Conservation (phyloP, 2,888 invertebrate genomes). For the Podabrus alpinus region DNA sequence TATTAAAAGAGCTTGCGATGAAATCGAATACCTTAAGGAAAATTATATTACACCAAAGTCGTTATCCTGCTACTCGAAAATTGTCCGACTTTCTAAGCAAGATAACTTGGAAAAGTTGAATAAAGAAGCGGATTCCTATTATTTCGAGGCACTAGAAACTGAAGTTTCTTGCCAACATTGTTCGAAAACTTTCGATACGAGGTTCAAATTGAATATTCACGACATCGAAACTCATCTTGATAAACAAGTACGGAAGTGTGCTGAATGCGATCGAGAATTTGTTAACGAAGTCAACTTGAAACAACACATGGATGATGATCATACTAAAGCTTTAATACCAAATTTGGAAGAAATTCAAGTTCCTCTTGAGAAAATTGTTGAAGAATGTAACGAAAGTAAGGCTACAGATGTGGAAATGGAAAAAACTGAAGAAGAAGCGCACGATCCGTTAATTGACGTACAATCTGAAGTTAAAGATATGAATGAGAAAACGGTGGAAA, state of each 20-base stretch:
- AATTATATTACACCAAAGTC: slow-evolving; percentile 9
- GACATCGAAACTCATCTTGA: slow-evolving; percentile 10
- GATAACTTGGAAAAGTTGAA: slow-evolving; percentile 6
- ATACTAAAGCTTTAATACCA: neutral
- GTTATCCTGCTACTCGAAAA: neutral
- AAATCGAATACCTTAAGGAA: slow-evolving; percentile 6
- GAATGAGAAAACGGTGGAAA: neutral
- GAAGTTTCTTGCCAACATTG: slow-evolving; percentile 12
- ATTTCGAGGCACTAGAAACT: neutral
- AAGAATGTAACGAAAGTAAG: neutral
- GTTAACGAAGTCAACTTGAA: neutral
- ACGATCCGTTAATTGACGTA: neutral
- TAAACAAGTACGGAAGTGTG: neutral
- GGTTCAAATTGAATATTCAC: slow-evolving; percentile 8
- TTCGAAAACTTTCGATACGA: slow-evolving; percentile 5
- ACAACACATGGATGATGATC: neutral
- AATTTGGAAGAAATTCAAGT: neutral
- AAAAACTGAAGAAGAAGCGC: neutral
- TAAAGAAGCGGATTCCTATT: slow-evolving; percentile 6
- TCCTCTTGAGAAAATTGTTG: neutral
- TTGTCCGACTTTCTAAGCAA: neutral
- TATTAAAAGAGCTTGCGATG: slow-evolving; percentile 10
- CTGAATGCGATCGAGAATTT: neutral
- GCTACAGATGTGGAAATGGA: neutral
- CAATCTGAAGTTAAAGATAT: neutral